Evolutionary conservation across 2,113 vertebrate species (phyloP), one percentile per base, ranked within the genome.

Genomic region (Otus sunia): DNA sequence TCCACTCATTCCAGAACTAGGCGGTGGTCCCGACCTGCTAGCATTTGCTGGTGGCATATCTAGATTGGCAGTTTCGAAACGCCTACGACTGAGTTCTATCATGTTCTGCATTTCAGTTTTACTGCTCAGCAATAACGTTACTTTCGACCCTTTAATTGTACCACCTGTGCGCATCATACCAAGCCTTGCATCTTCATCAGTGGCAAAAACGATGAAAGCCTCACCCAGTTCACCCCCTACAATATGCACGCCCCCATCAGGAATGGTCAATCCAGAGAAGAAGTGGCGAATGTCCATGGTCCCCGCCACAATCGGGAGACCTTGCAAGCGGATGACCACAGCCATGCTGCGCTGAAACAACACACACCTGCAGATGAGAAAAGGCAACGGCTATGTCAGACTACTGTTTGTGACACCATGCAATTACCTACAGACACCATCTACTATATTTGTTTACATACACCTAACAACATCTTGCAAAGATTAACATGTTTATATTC

Each of bases 261-360:
- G 99, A 98, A 99, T 99, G 98, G 99, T 99, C 98, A 99, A 99
- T 98, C 99, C 99, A 98, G 99, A 99, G 99, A 99, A 99, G 99
- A 99, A 99, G 99, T 99, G 99, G 96, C 99, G 99, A 99, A 99
- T 99, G 99, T 99, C 99, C 99, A 99, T 99, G 98, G 99, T 99
- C 98, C 99, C 99, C 94, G 99, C 99, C 99, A 99, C 99, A 99
- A 99, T 99, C 98, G 99, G 99, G 98, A 99, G 99, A 98, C 99
- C 99, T 98, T 99, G 99, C 98, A 99, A 99, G 98, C 99, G 99
- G 99, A 99, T 99, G 99, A 99, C 99, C 99, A 99, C 99, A 97
- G 99, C 99, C 99, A 99, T 99, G 99, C 98, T 99, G 99, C 99
- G 98, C 98, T 98, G 99, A 98, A 99, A 99, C 98, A 99, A 99